Percentiles rank a stretch among this genome's conserved stretches.
Evolutionary conservation across 2,888 invertebrate genomes (phyloP).

Genomic region (Caradrina kadenii): DNA sequence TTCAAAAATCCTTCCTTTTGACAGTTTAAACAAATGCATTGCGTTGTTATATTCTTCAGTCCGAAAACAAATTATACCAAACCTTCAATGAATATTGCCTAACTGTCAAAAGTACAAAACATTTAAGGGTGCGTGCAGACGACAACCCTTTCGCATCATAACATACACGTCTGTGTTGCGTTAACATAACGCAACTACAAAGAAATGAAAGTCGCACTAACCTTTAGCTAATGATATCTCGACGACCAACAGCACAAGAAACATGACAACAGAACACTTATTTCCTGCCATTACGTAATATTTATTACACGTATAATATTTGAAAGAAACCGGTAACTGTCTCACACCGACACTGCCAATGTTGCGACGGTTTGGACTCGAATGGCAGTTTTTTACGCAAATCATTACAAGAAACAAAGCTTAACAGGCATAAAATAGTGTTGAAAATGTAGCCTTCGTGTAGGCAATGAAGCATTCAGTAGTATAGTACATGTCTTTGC

Average conservation of each 20-base stretch:
- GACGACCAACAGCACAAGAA: slow-evolving; percentile 42
- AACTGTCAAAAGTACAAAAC: neutral
- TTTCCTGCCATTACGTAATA: slow-evolving; percentile 55
- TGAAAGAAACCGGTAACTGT: slow-evolving; percentile 37
- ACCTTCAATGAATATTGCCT: neutral
- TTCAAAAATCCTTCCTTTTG: neutral
- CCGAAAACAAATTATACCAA: neutral
- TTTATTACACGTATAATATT: slow-evolving; percentile 33
- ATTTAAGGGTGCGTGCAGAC: neutral
- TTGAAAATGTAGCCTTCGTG: slow-evolving; percentile 61
- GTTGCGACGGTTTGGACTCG: slow-evolving; percentile 57
- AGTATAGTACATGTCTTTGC: slow-evolving; percentile 46
- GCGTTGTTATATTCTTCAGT: neutral
- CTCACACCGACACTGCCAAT: slow-evolving; percentile 51
- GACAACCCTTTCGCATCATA: slow-evolving; percentile 1
- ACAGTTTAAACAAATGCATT: neutral
- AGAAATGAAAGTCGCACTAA: slow-evolving; percentile 53
- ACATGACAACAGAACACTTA: slow-evolving; percentile 45
- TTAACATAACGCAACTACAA: slow-evolving; percentile 9
- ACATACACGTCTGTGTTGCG: neutral
- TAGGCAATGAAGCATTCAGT: slow-evolving; percentile 53
- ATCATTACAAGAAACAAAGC: slow-evolving; percentile 59
- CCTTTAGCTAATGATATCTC: slow-evolving; percentile 55
- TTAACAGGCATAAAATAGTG: slow-evolving; percentile 54
- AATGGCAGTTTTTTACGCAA: slow-evolving; percentile 65